Evolutionary conservation across 2,888 invertebrate species (phyloP).

Genomic region (Isotomurus palustris): DNA sequence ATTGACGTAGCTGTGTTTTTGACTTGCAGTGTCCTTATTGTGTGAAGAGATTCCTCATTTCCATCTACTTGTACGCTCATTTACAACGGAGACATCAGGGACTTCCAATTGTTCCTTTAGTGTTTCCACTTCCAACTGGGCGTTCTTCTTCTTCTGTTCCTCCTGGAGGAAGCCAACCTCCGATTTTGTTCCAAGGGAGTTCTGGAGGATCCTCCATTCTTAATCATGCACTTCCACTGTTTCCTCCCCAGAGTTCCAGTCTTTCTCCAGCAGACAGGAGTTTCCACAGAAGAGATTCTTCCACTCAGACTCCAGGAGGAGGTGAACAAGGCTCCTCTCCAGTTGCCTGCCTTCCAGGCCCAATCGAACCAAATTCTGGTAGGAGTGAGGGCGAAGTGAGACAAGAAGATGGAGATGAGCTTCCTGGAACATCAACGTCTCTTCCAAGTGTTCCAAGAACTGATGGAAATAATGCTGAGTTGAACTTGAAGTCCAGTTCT

Average conservation of each 20-base stretch:
- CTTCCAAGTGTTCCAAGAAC: no score
- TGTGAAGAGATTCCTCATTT: conserved; percentile 33
- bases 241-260: no score
- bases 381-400: not conserved
- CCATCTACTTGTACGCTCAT: conserved; percentile 35
- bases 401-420: not conserved
- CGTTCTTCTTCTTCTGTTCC: no score
- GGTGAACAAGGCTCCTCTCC: not conserved
- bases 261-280: no score
- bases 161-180: no score
- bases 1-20: not conserved
- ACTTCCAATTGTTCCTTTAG: conserved; percentile 28
- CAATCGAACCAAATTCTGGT: not conserved
- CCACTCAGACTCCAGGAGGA: no score
- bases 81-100: conserved; percentile 44
- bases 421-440: no score
- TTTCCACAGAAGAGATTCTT: no score
- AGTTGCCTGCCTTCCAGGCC: not conserved
- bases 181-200: no score
- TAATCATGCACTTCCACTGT: no score
- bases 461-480: not conserved
- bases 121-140: no score
- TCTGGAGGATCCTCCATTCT: no score
- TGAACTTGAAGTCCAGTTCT: not conserved
- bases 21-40: conserved; percentile 41